A percentile compares a stretch with the other conserved stretches of the same genome.
These are phyloP conservation scores for Styela plicata DNA, from an alignment of 23 tunicate species.

Conservation along the genomic window DNA sequence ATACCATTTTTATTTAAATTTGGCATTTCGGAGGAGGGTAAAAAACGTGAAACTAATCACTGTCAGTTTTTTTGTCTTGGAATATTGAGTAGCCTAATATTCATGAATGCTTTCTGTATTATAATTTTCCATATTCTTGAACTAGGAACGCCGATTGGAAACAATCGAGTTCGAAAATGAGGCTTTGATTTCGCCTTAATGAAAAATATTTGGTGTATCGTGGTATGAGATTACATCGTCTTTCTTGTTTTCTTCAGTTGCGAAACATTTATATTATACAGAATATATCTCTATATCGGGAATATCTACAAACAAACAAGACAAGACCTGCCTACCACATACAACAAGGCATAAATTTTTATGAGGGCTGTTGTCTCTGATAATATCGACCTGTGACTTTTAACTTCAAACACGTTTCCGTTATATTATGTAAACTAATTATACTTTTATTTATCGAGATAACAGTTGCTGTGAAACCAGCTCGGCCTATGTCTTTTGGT, in stretches of 20 bases:
- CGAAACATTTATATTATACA: not conserved
- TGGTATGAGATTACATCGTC: not conserved
- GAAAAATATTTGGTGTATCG: not conserved
- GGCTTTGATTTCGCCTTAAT: no score
- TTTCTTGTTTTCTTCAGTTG: not conserved
- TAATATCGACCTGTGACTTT: not conserved
- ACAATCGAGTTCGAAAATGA: no score
- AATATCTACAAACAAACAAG: not conserved
- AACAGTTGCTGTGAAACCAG: not conserved
- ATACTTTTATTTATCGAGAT: not conserved
- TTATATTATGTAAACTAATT: slow-evolving; percentile 17
- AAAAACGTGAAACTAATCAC: no score
- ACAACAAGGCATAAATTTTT: not conserved
- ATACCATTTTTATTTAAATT: no score
- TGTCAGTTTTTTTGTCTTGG: no score
- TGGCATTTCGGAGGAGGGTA: no score
- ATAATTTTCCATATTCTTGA: no score
- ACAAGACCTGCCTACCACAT: not conserved
- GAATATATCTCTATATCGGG: not conserved
- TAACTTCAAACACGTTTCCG: slow-evolving; percentile 8
- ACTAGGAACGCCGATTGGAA: no score
- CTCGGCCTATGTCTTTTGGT: not conserved
- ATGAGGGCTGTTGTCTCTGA: not conserved
- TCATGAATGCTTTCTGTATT: no score
- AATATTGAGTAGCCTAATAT: no score